These are phyloP conservation scores for Platycheirus albimanus DNA, from an alignment of 2,888 invertebrate genomes.

Conservation along the genomic window DNA sequence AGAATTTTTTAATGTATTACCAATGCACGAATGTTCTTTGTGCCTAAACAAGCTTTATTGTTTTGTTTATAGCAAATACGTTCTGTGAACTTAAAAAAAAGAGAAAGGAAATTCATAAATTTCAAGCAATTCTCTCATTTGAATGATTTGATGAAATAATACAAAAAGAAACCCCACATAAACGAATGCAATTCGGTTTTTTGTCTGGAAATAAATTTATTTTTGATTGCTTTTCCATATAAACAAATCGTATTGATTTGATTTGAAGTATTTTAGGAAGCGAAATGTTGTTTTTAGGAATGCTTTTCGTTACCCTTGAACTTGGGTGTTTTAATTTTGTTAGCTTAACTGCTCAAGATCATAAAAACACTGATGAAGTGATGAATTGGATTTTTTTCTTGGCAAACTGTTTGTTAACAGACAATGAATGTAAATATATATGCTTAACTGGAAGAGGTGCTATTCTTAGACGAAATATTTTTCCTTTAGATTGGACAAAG, in stretches of 20 bases:
- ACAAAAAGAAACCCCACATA: not conserved
- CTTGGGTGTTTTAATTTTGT: too few species aligned
- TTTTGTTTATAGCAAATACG: not conserved
- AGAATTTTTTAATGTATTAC: too few species aligned
- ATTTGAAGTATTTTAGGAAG: too few species aligned
- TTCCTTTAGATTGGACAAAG: not conserved
- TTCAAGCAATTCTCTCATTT: not conserved
- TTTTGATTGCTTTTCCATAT: constrained; percentile 1
- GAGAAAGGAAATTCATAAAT: not conserved
- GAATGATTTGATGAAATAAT: not conserved
- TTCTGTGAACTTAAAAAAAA: too few species aligned
- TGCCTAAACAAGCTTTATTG: not conserved
- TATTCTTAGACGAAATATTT: constrained; percentile 4
- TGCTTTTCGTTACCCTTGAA: too few species aligned
- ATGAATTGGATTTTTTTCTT: too few species aligned
- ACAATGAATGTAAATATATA: too few species aligned
- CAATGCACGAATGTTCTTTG: not conserved
- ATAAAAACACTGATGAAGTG: too few species aligned
- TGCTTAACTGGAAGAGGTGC: too few species aligned
- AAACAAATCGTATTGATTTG: not conserved
- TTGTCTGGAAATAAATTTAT: not conserved
- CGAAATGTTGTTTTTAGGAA: too few species aligned
- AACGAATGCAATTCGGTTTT: not conserved
- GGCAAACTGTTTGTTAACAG: too few species aligned
- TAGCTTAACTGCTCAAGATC: too few species aligned